Evolutionary conservation across 2,113 vertebrate genomes (phyloP), one percentile per base, ranked within the genome.

Genomic region (Theropithecus gelada): DNA sequence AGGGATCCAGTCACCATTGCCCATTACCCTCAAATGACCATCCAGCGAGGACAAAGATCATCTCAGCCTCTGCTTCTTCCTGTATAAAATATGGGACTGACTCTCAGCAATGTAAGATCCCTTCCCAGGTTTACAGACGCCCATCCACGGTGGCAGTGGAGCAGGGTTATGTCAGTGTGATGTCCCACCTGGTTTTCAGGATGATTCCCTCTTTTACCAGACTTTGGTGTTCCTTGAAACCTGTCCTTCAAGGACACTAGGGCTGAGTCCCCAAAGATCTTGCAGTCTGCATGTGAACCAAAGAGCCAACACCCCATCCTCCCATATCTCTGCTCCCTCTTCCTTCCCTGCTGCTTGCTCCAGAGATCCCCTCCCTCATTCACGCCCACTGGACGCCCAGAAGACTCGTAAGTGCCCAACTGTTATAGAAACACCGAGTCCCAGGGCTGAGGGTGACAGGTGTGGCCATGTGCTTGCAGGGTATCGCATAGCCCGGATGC

Each of bases 341-440:
- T 43, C 45, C 9, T 16, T 22, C 27, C 86, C 20, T 7, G 5
- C 52, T 1, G 3, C 57, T n/a, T 72, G 32, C 82, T 91, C 64
- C 82, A 86, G 90, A 75, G 93, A 76, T n/a, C 30, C 52, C 50
- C 11, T 11, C 27, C 7, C 59, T 40, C 35, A 45, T 88, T 88
- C 32, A 45, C 23, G 30, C 72, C 57, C 0, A 1, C 1, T 1
- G 95, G 96, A 97, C 92, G 98, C 98, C 98, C 98, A 98, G 97
- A 99, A 98, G 98, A 72, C 95, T 96, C 85, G 66, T 98, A 99
- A 99, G 99, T 99, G 98, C 96, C 98, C 99, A 99, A 99, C 99
- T 99, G 99, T 99, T 98, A 97, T 87, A 96, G 97, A 93, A 96
- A 97, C 96, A 88, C 96, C 0, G 20, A 86, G 95, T 97, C 83